phyloP scores from a whole-genome alignment of 2,113 vertebrate species.

The Falcunculus frontatus region DNA sequence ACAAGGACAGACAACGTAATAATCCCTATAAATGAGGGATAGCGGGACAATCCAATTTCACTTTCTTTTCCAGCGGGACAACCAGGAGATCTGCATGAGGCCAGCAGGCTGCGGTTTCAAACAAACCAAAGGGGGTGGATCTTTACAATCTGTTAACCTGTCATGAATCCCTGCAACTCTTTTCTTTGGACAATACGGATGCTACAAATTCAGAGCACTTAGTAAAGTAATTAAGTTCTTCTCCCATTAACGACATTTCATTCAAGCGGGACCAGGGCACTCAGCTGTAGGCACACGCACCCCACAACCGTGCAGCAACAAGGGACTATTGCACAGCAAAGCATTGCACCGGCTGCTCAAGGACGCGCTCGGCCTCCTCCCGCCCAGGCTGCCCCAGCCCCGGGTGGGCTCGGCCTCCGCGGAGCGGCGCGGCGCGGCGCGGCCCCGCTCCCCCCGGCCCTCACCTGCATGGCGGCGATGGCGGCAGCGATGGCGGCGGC shows the following conservation, averaged over 20 bases:
- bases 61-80: background rate
- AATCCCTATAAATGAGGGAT: rapidly evolving
- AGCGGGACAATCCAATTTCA: background rate
- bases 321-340: rapidly evolving
- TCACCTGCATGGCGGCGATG: constrained; percentile 18
- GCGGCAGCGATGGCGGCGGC: background rate
- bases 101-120: background rate
- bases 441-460: background rate
- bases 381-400: background rate
- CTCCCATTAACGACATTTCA: background rate
- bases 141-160: background rate
- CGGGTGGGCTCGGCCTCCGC: rapidly evolving
- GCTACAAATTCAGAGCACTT: background rate
- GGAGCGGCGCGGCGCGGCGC: too few species aligned
- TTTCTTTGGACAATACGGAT: background rate
- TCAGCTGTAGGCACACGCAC: rapidly evolving
- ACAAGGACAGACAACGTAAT: background rate
- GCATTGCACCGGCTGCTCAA: rapidly evolving
- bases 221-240: background rate
- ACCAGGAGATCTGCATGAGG: background rate
- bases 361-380: background rate
- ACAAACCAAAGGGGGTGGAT: background rate
- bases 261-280: background rate
- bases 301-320: rapidly evolving
- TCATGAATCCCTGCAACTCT: background rate